These are phyloP conservation scores for Psilanteris sp. DNA, from an alignment of 1,140 invertebrate species.

Conservation along the genomic window DNA sequence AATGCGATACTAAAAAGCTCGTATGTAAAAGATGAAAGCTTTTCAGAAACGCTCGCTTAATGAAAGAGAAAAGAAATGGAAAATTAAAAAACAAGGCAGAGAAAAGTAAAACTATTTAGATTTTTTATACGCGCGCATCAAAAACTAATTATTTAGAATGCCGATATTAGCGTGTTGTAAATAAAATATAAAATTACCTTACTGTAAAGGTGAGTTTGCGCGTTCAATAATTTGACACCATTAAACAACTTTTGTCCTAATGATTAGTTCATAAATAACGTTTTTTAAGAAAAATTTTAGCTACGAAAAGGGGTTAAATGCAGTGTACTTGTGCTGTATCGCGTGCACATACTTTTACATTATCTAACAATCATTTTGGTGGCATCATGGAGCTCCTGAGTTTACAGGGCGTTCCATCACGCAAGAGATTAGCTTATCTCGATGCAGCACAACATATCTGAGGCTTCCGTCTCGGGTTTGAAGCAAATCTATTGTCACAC, in stretches of 20 bases:
- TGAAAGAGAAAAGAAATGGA: constrained; percentile 66
- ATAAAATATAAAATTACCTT: too few relatives aligned
- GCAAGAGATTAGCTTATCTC: constrained; percentile 78
- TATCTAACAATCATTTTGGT: constrained; percentile 76
- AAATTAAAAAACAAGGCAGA: constrained; percentile 60
- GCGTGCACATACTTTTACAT: constrained; percentile 69
- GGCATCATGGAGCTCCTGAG: constrained; percentile 71
- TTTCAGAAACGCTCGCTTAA: constrained; percentile 70
- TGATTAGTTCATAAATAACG: neutral
- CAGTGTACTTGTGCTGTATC: constrained; percentile 41
- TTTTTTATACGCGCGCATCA: constrained; percentile 64
- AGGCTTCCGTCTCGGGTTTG: constrained; percentile 70
- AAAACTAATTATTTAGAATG: constrained; percentile 25
- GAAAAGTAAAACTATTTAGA: constrained; percentile 42
- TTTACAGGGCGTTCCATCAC: constrained; percentile 77
- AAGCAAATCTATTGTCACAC: constrained; percentile 68
- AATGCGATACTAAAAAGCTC: constrained; percentile 78
- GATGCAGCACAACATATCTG: constrained; percentile 77
- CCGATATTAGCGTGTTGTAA: constrained; percentile 16
- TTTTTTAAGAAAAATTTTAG: constrained; percentile 5
- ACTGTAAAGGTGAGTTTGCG: too few relatives aligned
- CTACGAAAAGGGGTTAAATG: constrained; percentile 48
- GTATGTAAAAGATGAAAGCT: constrained; percentile 78
- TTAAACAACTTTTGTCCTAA: too few relatives aligned
- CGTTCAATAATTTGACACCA: too few relatives aligned